phyloP scores from a whole-genome alignment of 2,797 vertebrate species.

The Numenius phaeopus region DNA sequence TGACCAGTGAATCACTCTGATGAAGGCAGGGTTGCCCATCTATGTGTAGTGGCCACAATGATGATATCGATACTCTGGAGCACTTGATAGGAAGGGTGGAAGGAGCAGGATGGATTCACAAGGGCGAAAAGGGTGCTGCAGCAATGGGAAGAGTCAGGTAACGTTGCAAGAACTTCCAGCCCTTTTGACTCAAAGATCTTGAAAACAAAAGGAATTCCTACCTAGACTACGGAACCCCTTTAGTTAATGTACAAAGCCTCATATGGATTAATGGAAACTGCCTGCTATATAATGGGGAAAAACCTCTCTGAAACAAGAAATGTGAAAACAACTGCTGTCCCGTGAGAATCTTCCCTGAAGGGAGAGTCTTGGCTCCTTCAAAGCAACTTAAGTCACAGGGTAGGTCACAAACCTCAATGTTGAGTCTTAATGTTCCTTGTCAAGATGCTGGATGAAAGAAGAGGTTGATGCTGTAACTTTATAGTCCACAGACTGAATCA shows the following conservation, averaged over 20 bases:
- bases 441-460: neutral
- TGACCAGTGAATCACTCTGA: neutral
- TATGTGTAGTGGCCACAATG: rapidly evolving
- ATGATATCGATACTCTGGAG: neutral
- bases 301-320: neutral
- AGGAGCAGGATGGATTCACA: neutral
- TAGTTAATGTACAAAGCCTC: neutral
- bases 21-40: neutral
- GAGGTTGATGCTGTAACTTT: neutral
- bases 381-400: neutral
- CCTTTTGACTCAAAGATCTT: neutral
- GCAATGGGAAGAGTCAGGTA: neutral
- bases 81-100: neutral
- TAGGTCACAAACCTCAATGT: neutral
- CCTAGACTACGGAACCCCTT: neutral
- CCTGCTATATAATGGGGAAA: neutral
- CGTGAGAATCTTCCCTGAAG: neutral
- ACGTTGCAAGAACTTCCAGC: neutral
- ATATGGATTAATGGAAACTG: neutral
- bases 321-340: neutral
- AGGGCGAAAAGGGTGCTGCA: neutral
- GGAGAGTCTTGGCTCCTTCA: neutral
- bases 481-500: neutral
- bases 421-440: neutral
- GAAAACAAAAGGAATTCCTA: neutral